phyloP scores from a whole-genome alignment of 1,140 invertebrate genomes.

The Caerostris extrusa region DNA sequence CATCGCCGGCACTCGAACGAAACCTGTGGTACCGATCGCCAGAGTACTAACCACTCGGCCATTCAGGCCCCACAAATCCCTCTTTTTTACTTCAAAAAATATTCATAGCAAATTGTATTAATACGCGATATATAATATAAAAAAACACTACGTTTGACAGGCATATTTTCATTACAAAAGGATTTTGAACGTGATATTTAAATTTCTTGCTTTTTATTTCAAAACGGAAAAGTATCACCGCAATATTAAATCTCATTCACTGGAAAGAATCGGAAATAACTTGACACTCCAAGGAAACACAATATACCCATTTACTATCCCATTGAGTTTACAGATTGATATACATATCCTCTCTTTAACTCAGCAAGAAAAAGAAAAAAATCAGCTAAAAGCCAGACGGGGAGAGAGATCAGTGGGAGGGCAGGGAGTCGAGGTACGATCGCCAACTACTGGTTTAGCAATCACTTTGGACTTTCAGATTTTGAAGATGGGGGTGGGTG shows the following conservation, averaged over 20 bases:
- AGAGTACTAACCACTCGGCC: too few relatives aligned
- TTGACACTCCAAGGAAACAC: not conserved
- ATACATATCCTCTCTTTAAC: conserved; percentile 15
- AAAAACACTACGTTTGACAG: too few relatives aligned
- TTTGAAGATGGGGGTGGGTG: not conserved
- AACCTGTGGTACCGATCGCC: too few relatives aligned
- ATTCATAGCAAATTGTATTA: too few relatives aligned
- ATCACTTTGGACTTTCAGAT: conserved; percentile 35
- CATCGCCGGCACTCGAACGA: too few relatives aligned
- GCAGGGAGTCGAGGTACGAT: not conserved
- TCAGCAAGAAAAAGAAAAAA: not conserved
- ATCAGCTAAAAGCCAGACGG: not conserved
- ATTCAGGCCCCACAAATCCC: too few relatives aligned
- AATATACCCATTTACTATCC: not conserved
- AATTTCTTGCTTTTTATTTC: too few relatives aligned
- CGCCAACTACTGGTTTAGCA: conserved; percentile 62
- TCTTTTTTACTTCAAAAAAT: too few relatives aligned
- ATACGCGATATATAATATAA: too few relatives aligned
- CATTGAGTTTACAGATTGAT: not conserved
- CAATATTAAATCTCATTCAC: not conserved
- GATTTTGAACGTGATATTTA: too few relatives aligned
- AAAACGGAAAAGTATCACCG: too few relatives aligned
- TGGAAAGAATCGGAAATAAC: not conserved
- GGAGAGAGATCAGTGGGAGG: not conserved
- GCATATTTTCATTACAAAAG: too few relatives aligned